Evolutionary conservation across 2,888 invertebrate species (phyloP), one percentile per base, ranked within the genome.

Genomic region (Hirtodrosophila confusa): DNA sequence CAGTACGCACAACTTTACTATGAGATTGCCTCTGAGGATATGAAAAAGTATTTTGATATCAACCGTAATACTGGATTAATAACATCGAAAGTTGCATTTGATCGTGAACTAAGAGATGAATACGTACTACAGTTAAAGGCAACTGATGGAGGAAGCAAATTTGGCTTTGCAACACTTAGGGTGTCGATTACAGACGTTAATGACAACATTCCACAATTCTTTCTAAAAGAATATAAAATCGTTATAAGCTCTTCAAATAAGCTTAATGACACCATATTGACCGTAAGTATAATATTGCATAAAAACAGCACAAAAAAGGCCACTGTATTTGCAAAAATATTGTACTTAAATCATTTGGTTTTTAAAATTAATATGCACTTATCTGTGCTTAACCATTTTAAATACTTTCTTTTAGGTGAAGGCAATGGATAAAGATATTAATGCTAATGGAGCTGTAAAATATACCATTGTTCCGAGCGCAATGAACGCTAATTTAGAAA

Each of bases 121-220:
- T 95, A 95, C 84, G 95, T 95, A 90, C 93, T 98, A 75, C 95
- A 95, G 0, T 93, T 98, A 27, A 93, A 94, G 91, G 98, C 97
- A 8, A 94, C 94, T 33, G 98, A 98, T 92, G 95, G 94, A 39
- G 97, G 97, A 71, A 95, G 97, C 72, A 93, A 95, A 89, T 93
- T 95, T 66, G 95, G 95, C 17, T 95, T 96, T 91, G 93, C 96
- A 41, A 93, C 93, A 33, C 94, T 97, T 70, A 93, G 96, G 90
- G 95, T 98, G 39, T 94, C 94, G 90, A 95, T 98, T 47, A 92
- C 93, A 23, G 98, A 98, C 92, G 93, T 94, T 71, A 97, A 97
- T 92, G 97, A 98, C 90, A 95, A 97, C 91, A 92, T 94, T 50
- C 98, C 98, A 0, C 92, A 92, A 57, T 97, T 97, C 91, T 92